These are phyloP conservation scores for Zaprionus ornatus DNA, from an alignment of 1,140 invertebrate genomes.

Conservation along the genomic window DNA sequence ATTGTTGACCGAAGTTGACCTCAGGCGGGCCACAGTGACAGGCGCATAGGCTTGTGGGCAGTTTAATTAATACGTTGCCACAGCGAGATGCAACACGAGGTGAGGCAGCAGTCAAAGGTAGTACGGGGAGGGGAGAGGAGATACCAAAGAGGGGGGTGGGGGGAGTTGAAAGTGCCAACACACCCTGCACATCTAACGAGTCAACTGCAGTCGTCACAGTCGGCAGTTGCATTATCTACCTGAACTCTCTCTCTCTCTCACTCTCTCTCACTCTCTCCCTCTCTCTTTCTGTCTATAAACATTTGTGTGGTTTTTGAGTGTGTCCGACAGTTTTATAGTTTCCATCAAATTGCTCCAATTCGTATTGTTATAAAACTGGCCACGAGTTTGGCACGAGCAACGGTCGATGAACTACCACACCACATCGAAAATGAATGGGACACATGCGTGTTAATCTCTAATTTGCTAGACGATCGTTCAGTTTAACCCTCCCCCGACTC, in stretches of 20 bases:
- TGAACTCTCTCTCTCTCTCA: conserved; percentile 15
- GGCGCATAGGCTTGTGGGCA: conserved; percentile 69
- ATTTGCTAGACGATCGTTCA: conserved; percentile 75
- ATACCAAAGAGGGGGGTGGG: background rate
- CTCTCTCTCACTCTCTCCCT: background rate
- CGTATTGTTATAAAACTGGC: conserved; percentile 75
- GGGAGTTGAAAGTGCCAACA: conserved; percentile 18
- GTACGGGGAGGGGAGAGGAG: background rate
- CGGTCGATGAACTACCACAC: conserved; percentile 64
- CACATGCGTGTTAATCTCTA: conserved; percentile 82
- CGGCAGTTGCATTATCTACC: conserved; percentile 35
- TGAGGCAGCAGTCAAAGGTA: background rate
- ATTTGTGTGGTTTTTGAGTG: conserved; percentile 60
- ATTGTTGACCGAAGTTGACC: conserved; percentile 63
- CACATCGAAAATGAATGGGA: conserved; percentile 50
- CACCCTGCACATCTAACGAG: conserved; percentile 10
- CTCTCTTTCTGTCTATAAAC: conserved; percentile 28
- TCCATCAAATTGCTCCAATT: conserved; percentile 75
- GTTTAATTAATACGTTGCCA: conserved; percentile 73
- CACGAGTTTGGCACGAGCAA: conserved; percentile 57
- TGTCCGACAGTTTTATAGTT: conserved; percentile 77
- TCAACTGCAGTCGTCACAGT: background rate
- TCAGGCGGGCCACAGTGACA: conserved; percentile 46
- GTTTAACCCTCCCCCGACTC: background rate
- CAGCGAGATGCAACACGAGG: conserved; percentile 45